Conservation (phyloP, 2,797 vertebrate species). For the Onychomys arenicola region DNA sequence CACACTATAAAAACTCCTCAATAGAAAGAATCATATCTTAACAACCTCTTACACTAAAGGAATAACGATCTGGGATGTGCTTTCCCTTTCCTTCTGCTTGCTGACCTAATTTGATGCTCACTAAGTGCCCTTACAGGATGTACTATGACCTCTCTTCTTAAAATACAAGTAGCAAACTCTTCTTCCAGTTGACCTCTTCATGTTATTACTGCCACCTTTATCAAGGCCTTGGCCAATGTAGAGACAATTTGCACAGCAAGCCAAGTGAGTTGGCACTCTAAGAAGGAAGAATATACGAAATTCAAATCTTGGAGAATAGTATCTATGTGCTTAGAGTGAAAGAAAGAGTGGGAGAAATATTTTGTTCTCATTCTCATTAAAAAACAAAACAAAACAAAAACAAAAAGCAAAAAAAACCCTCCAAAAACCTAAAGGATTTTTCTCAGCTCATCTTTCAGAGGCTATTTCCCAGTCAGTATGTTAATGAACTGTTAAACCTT, state of each 20-base stretch:
- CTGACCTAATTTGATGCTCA: not conserved
- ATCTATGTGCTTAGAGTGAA: not conserved
- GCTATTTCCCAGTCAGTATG: not conserved
- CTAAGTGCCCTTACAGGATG: not conserved
- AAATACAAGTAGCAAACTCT: not conserved
- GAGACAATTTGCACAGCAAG: not conserved
- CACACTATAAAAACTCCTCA: not conserved
- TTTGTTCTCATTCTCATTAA: not conserved
- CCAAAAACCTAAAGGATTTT: not conserved
- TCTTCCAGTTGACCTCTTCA: not conserved
- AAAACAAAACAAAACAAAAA: too few relatives aligned
- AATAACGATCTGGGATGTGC: not conserved
- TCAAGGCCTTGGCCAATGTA: not conserved
- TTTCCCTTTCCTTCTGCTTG: not conserved
- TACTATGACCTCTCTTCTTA: not conserved
- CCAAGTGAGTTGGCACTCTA: not conserved
- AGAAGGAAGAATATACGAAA: not conserved
- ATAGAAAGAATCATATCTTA: not conserved
- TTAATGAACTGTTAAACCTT: not conserved
- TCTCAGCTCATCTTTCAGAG: not conserved
- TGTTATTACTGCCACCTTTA: not conserved
- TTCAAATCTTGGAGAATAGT: not conserved
- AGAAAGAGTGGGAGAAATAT: not conserved
- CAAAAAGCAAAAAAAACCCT: too few relatives aligned
- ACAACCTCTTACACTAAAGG: not conserved